These are phyloP conservation scores for Resseliella maxima DNA, from an alignment of 2,888 invertebrate species.

Conservation along the genomic window DNA sequence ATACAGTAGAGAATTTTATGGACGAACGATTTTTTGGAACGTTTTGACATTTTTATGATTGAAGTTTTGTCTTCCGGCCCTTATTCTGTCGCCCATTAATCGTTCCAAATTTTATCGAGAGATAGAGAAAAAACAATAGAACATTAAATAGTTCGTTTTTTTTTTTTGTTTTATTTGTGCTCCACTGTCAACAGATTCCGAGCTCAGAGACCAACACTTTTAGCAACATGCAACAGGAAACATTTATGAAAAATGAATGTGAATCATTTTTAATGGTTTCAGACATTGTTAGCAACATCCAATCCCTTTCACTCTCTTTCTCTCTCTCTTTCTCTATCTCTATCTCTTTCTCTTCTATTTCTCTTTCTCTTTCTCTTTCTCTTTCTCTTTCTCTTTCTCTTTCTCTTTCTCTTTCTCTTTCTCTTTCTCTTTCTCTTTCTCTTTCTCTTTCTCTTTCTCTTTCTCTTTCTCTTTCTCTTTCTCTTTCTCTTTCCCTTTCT, in stretches of 20 bases:
- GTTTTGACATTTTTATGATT: conserved; percentile 35
- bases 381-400: too few relatives aligned
- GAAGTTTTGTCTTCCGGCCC: conserved; percentile 6
- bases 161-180: background rate
- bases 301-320: too few relatives aligned
- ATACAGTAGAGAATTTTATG: background rate
- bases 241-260: conserved; percentile 5
- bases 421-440: too few relatives aligned
- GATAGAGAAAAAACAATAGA: conserved; percentile 12
- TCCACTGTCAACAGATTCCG: background rate
- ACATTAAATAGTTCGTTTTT: background rate
- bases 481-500: too few relatives aligned
- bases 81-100: background rate
- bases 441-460: too few relatives aligned
- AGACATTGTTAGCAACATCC: too few relatives aligned
- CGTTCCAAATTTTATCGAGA: background rate
- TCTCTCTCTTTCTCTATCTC: too few relatives aligned
- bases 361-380: too few relatives aligned
- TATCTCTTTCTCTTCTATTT: too few relatives aligned
- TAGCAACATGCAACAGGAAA: conserved; percentile 21
- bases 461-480: too few relatives aligned
- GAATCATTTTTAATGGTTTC: background rate
- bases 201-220: background rate
- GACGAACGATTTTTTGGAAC: background rate
- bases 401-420: too few relatives aligned